Evolutionary conservation across 2,113 vertebrate species (phyloP).

Genomic region (Oenanthe oenanthe): DNA sequence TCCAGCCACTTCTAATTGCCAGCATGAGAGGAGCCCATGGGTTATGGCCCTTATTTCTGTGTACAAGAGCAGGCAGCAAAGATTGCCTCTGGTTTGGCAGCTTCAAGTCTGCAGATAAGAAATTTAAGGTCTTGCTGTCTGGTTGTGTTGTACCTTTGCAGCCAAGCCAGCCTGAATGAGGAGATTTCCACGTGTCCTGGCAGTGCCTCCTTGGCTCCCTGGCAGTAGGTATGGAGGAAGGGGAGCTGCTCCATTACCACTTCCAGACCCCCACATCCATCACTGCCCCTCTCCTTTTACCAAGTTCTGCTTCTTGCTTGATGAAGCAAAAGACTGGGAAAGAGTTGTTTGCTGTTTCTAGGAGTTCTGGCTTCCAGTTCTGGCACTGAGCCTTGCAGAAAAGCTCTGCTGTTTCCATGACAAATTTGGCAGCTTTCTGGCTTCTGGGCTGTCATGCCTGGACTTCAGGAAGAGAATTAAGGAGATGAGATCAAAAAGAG

Average conservation of each 20-base stretch:
- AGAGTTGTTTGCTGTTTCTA: background rate
- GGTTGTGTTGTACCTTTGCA: background rate
- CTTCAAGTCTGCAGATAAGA: background rate
- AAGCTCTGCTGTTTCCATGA: conserved; percentile 9
- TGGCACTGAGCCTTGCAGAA: background rate
- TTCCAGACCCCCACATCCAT: background rate
- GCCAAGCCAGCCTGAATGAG: rapidly evolving
- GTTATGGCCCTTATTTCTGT: background rate
- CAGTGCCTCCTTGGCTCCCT: background rate
- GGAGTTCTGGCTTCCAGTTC: background rate
- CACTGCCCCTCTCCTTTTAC: background rate
- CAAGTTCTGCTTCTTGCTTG: background rate
- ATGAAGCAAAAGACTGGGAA: background rate
- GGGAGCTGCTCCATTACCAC: background rate
- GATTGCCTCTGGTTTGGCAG: background rate
- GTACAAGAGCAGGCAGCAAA: background rate
- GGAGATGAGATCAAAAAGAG: background rate
- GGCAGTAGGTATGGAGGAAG: background rate
- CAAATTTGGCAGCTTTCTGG: conserved; percentile 14
- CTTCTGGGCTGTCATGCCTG: conserved; percentile 9
- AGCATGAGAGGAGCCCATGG: background rate
- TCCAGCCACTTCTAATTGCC: background rate
- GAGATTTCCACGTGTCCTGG: background rate
- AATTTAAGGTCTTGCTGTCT: background rate
- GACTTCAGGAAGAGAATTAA: background rate